A percentile compares a stretch with the other conserved stretches of the same genome.
These are phyloP conservation scores for Reinhardtius hippoglossoides DNA, from an alignment of 2,113 vertebrate genomes.

Conservation along the genomic window DNA sequence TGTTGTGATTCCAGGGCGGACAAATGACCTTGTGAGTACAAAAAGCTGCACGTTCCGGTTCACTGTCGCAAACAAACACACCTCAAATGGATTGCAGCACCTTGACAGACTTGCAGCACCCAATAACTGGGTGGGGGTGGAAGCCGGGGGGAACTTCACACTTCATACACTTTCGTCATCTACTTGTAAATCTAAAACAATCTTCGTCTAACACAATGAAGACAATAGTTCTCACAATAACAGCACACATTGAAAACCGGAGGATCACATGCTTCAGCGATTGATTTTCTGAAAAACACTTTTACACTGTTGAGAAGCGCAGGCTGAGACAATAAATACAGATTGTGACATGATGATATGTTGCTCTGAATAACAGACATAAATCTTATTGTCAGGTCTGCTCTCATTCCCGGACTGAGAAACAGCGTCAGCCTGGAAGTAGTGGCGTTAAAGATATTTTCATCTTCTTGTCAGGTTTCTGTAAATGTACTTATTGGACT, in stretches of 20 bases:
- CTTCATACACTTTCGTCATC: too few relatives aligned
- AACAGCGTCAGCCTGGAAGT: background rate
- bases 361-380: conserved; percentile 18
- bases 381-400: conserved; percentile 25
- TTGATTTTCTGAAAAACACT: conserved; percentile 17
- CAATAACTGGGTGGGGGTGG: background rate
- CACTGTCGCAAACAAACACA: conserved; percentile 11
- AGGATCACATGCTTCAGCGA: conserved; percentile 35
- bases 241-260: conserved; percentile 5
- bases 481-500: background rate
- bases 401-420: conserved; percentile 3
- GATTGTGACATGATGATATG: conserved; percentile 24
- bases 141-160: background rate
- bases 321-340: conserved; percentile 46
- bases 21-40: conserved; percentile 45
- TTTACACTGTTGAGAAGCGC: conserved; percentile 33
- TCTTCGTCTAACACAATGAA: background rate
- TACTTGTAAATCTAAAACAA: background rate
- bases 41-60: conserved; percentile 28
- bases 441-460: background rate
- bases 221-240: conserved; percentile 20
- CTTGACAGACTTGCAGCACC: conserved; percentile 17
- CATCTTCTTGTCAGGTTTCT: conserved; percentile 14
- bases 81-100: conserved; percentile 10
- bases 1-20: conserved; percentile 39